A percentile compares a stretch with the other conserved stretches of the same genome.
Evolutionary conservation across 2,113 vertebrate genomes (phyloP).

Genomic region (Toxostoma redivivum): DNA sequence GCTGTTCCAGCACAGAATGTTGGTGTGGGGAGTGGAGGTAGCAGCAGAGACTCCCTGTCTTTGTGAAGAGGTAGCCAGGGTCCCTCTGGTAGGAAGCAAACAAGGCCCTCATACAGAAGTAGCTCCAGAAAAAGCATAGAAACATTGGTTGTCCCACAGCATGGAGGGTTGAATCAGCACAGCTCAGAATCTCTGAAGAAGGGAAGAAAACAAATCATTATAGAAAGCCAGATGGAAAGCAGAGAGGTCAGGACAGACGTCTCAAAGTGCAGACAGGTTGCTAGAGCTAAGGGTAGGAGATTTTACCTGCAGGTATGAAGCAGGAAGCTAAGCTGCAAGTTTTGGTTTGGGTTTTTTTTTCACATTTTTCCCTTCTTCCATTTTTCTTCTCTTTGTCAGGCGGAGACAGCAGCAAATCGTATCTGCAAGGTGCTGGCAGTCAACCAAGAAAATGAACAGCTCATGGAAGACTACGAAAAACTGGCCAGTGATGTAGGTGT

Average conservation of each 20-base stretch:
- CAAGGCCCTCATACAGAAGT: background rate
- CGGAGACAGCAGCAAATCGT: slow-evolving; percentile 97
- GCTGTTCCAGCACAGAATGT: background rate
- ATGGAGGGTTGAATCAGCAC: background rate
- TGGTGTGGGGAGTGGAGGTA: background rate
- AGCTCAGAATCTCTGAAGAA: background rate
- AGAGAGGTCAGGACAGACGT: background rate
- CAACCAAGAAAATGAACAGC: slow-evolving; percentile 98
- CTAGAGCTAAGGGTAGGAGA: background rate
- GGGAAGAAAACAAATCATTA: background rate
- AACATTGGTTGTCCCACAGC: background rate
- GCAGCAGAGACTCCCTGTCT: background rate
- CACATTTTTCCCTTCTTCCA: background rate
- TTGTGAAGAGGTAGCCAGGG: background rate
- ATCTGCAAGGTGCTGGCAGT: slow-evolving; percentile 99
- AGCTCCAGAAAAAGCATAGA: background rate
- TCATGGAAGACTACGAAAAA: slow-evolving; percentile 99
- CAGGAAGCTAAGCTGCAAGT: background rate
- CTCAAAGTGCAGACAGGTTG: background rate
- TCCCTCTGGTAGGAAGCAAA: background rate
- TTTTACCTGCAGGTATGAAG: background rate
- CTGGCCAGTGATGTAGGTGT: slow-evolving; percentile 96
- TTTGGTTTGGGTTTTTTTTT: background rate
- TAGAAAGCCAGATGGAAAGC: background rate
- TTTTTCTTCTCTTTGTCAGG: slow-evolving; percentile 74